Conservation (phyloP, 2,888 invertebrate genomes). For the Branchipolynoe longqiensis region DNA sequence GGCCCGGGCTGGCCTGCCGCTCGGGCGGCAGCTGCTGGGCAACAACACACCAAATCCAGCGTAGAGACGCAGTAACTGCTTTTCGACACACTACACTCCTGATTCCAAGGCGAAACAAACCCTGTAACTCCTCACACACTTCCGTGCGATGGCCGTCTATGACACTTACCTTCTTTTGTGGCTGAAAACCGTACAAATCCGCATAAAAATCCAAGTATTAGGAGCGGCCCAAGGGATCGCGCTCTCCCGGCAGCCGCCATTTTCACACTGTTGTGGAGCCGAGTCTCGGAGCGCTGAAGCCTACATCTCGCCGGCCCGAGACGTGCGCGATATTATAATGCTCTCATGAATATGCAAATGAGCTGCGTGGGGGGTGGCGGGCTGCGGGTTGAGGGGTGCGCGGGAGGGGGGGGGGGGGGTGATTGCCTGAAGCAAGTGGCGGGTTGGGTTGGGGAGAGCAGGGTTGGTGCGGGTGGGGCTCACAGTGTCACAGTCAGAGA, state of each 20-base stretch:
- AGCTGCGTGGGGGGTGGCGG: neutral
- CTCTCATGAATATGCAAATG: conserved; percentile 34
- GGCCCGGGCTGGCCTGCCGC: too few species aligned
- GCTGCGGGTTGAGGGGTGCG: neutral
- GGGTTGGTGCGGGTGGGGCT: too few species aligned
- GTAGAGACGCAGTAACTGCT: too few species aligned
- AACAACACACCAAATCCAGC: too few species aligned
- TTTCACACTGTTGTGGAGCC: conserved; percentile 2
- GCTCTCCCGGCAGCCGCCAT: conserved; percentile 20
- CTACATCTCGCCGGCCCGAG: neutral
- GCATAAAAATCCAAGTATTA: conserved; percentile 33
- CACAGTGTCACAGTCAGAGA: too few species aligned
- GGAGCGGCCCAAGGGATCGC: conserved; percentile 3
- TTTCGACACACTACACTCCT: too few species aligned
- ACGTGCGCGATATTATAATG: neutral
- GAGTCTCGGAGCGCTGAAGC: neutral
- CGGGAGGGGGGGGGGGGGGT: conserved; percentile 1
- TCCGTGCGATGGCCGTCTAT: too few species aligned
- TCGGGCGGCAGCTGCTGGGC: too few species aligned
- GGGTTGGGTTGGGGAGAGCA: neutral
- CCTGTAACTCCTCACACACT: too few species aligned
- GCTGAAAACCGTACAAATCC: conserved; percentile 23
- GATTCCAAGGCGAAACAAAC: too few species aligned
- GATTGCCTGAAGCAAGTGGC: neutral
- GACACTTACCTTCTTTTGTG: conserved; percentile 17